A percentile compares a stretch with the other conserved stretches of the same genome.
Evolutionary conservation across 2,113 vertebrate species (phyloP).

Genomic region (Clarias batrachus): DNA sequence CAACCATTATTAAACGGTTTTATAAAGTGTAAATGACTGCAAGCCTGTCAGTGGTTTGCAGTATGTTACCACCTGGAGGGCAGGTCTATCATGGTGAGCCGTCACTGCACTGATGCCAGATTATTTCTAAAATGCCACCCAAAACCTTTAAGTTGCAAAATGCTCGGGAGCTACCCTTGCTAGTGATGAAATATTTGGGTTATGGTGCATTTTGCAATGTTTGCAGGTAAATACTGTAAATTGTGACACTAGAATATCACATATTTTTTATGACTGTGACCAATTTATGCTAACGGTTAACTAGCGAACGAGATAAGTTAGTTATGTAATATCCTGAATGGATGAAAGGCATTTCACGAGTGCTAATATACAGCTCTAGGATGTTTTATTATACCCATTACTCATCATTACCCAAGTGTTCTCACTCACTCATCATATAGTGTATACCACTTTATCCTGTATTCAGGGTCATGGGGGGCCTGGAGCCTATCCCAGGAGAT

Average conservation of each 20-base stretch:
- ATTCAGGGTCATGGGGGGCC: too few species aligned
- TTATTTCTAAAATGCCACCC: background rate
- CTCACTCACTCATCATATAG: too few species aligned
- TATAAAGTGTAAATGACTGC: conserved; percentile 42
- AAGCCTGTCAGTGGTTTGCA: conserved; percentile 27
- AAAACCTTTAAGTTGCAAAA: background rate
- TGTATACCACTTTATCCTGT: too few species aligned
- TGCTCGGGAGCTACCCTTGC: background rate
- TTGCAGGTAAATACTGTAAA: background rate
- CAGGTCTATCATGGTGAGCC: conserved; percentile 9
- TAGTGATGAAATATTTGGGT: background rate
- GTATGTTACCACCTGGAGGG: conserved; percentile 18
- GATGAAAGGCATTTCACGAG: too few species aligned
- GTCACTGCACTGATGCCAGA: background rate
- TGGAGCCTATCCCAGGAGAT: too few species aligned
- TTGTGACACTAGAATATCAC: background rate
- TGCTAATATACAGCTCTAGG: too few species aligned
- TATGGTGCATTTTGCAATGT: background rate
- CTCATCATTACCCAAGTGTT: too few species aligned
- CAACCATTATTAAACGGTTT: conserved; percentile 39
- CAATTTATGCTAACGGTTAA: background rate
- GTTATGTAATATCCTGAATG: background rate
- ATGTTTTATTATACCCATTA: too few species aligned
- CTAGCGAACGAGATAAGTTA: background rate
- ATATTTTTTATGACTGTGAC: background rate